phyloP scores from a whole-genome alignment of 2,888 invertebrate genomes.

The Ceratothoa steindachneri region DNA sequence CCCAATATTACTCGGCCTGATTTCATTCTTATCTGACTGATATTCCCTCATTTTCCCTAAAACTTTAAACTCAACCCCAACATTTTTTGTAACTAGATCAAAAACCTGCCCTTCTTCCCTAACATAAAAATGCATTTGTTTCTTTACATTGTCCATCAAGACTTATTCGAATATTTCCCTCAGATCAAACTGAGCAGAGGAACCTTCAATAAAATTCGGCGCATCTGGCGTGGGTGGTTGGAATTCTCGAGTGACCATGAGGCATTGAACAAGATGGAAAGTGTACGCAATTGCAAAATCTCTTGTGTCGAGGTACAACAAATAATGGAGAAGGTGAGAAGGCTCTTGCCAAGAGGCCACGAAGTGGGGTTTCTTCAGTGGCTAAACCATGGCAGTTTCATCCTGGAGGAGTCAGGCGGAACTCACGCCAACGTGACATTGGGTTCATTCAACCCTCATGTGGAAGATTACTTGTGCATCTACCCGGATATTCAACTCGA shows the following conservation, averaged over 20 bases:
- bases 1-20: too few relatives aligned
- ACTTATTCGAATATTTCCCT: background rate
- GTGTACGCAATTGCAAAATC: background rate
- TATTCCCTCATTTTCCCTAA: too few relatives aligned
- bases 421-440: background rate
- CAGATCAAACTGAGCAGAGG: background rate
- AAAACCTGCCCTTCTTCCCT: too few relatives aligned
- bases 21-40: too few relatives aligned
- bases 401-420: background rate
- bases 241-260: background rate
- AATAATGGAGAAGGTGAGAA: background rate
- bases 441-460: background rate
- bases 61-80: too few relatives aligned
- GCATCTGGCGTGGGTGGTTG: background rate
- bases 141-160: too few relatives aligned
- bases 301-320: background rate
- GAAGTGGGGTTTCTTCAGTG: background rate
- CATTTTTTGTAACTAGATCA: too few relatives aligned
- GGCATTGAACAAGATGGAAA: background rate
- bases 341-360: background rate
- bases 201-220: background rate
- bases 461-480: background rate
- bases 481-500: background rate
- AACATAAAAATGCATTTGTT: too few relatives aligned
- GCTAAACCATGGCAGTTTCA: background rate